A percentile compares a stretch with the other conserved stretches of the same genome.
These are phyloP conservation scores for Gallinago jamesoni DNA, from an alignment of 2,113 vertebrate species.

Conservation along the genomic window DNA sequence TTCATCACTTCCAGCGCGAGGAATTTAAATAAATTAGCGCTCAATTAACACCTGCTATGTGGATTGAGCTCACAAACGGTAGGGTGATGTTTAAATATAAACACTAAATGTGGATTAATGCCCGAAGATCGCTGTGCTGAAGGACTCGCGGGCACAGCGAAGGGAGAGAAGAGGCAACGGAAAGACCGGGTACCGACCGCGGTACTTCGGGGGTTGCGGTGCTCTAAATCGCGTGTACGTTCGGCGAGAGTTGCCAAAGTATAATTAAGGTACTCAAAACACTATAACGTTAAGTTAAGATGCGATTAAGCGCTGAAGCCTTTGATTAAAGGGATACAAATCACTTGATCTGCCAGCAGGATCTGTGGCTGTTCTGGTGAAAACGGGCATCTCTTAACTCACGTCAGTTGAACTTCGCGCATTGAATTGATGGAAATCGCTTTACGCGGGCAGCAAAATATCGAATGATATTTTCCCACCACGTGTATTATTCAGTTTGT, in stretches of 20 bases:
- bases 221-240: rapidly evolving
- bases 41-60: conserved; percentile 8
- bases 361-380: not conserved
- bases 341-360: not conserved
- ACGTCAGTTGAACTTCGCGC: not conserved
- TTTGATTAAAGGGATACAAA: not conserved
- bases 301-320: not conserved
- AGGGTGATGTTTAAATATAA: not conserved
- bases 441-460: not conserved
- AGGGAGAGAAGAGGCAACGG: not conserved
- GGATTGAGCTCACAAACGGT: not conserved
- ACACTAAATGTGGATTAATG: not conserved
- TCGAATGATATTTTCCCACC: not conserved
- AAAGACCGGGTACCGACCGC: not conserved
- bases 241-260: not conserved
- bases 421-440: too few species aligned
- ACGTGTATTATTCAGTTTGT: too few species aligned
- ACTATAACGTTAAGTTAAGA: not conserved
- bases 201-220: rapidly evolving
- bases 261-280: not conserved
- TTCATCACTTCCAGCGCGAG: not conserved
- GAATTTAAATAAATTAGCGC: conserved; percentile 37
- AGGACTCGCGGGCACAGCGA: rapidly evolving
- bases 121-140: not conserved
- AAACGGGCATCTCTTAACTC: not conserved